phyloP scores from a whole-genome alignment of 1,140 invertebrate species.

The Vanessa tameamea region DNA sequence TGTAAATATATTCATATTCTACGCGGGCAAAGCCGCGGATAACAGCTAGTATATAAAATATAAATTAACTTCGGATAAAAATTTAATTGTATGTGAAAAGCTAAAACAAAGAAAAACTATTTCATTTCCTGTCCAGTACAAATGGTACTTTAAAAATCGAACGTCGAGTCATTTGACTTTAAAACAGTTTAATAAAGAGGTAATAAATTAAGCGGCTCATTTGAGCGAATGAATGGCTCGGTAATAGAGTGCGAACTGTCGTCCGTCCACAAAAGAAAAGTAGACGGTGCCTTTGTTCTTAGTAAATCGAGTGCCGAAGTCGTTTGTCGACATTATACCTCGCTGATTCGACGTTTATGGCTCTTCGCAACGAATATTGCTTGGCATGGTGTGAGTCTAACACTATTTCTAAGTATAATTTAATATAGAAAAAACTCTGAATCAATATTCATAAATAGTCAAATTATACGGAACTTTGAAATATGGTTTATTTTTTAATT shows the following conservation, averaged over 20 bases:
- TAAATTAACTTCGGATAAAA: background rate
- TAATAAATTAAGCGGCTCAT: conserved; percentile 75
- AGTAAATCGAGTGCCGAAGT: conserved; percentile 70
- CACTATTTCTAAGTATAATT: conserved; percentile 3
- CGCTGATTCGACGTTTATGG: conserved; percentile 75
- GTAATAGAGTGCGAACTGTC: conserved; percentile 75
- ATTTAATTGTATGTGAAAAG: background rate
- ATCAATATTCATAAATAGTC: background rate
- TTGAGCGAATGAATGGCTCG: conserved; percentile 70
- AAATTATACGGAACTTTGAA: no score
- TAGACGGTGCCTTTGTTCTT: conserved; percentile 72
- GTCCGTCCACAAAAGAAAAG: conserved; percentile 69
- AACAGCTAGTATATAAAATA: no score
- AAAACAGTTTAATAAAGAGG: conserved; percentile 64
- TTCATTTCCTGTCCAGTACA: background rate
- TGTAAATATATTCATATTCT: no score
- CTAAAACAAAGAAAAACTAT: background rate
- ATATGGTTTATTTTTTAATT: no score
- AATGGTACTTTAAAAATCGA: conserved; percentile 33
- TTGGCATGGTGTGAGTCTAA: conserved; percentile 7
- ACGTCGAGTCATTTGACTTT: conserved; percentile 45
- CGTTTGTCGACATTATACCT: conserved; percentile 76
- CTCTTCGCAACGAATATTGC: conserved; percentile 41
- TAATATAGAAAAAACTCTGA: background rate
- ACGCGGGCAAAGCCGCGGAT: no score